Percentiles rank a stretch among this genome's conserved stretches.
These are phyloP conservation scores for Limnodromus scolopaceus DNA, from an alignment of 2,797 vertebrate species.

Conservation along the genomic window DNA sequence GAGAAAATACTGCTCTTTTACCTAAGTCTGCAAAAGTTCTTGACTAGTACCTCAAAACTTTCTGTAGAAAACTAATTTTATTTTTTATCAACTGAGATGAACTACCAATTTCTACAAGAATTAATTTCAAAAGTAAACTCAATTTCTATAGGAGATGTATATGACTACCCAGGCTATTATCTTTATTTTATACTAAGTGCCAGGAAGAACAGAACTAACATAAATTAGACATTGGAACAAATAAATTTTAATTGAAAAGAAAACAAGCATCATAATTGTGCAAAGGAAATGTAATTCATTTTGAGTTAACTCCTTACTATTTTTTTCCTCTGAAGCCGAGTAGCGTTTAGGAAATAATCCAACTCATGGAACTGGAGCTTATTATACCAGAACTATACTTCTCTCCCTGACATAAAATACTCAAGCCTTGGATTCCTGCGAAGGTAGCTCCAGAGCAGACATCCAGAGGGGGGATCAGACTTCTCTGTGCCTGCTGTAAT, in stretches of 20 bases:
- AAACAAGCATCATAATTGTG: background rate
- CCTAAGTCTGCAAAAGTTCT: background rate
- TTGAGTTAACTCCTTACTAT: background rate
- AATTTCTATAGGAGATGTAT: background rate
- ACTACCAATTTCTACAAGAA: background rate
- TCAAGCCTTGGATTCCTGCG: background rate
- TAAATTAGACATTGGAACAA: background rate
- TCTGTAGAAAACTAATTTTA: background rate
- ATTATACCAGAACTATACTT: background rate
- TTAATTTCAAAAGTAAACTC: background rate
- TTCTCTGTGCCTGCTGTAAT: background rate
- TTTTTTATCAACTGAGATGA: background rate
- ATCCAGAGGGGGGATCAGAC: background rate
- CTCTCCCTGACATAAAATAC: background rate
- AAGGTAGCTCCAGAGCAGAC: background rate
- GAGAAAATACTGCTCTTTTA: background rate
- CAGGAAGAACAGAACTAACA: background rate
- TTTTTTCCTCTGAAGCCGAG: background rate
- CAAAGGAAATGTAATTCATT: background rate
- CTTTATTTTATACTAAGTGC: background rate
- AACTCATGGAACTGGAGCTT: fast-evolving
- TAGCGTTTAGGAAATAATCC: background rate
- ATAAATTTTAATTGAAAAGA: background rate
- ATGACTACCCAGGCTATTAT: background rate
- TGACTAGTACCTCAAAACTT: background rate